Conservation (phyloP, 2,113 vertebrate species). For the Arvicanthis niloticus region DNA sequence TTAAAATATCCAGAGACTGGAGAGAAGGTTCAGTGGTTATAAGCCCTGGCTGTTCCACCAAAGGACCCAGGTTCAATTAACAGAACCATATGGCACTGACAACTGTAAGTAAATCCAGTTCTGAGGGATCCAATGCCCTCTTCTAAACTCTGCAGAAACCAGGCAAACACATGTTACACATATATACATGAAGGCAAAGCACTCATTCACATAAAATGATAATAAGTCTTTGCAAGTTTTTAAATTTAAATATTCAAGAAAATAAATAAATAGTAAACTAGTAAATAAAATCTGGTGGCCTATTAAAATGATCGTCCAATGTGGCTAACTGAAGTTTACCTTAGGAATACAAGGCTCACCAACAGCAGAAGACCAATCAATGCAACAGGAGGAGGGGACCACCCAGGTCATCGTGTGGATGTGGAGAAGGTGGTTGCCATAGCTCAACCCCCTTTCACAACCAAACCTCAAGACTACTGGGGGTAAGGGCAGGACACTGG, state of each 20-base stretch:
- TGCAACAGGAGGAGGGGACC: neutral
- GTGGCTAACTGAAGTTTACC: neutral
- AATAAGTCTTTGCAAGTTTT: neutral
- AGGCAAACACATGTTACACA: neutral
- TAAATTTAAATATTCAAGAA: neutral
- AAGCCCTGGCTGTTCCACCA: neutral
- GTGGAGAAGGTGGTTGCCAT: neutral
- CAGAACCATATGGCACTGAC: neutral
- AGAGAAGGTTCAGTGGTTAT: neutral
- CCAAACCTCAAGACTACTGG: neutral
- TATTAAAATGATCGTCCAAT: neutral
- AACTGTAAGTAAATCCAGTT: neutral
- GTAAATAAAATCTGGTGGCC: neutral
- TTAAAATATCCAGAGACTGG: neutral
- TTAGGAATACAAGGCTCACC: neutral
- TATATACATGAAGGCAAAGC: neutral
- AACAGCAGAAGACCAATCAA: neutral
- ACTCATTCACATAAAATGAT: neutral
- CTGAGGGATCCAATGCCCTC: neutral
- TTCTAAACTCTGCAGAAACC: neutral
- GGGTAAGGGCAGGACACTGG: neutral
- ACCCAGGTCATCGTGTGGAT: neutral
- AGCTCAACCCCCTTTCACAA: neutral
- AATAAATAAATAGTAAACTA: neutral
- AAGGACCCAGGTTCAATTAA: neutral